phyloP scores from a whole-genome alignment of 2,113 vertebrate species.

The Micromys minutus region DNA sequence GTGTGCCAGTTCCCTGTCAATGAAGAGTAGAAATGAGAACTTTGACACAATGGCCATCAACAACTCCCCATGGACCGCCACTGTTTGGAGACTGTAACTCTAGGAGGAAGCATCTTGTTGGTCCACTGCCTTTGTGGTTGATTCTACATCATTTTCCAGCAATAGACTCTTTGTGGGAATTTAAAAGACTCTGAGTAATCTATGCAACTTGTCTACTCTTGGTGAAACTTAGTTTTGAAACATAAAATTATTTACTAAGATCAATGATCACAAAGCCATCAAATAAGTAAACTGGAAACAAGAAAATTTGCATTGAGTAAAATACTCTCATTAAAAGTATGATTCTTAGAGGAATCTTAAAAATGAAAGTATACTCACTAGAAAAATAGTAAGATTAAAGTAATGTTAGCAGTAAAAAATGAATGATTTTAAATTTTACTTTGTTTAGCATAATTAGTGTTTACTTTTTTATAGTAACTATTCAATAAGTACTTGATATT shows the following conservation, averaged over 20 bases:
- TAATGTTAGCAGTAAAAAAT: background rate
- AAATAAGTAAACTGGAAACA: conserved; percentile 51
- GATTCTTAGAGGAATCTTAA: background rate
- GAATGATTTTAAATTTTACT: background rate
- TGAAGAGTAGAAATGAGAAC: conserved; percentile 50
- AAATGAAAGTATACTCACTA: conserved; percentile 23
- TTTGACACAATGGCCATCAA: conserved; percentile 57
- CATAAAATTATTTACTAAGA: conserved; percentile 61
- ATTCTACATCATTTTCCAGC: conserved; percentile 48
- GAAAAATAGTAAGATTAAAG: background rate
- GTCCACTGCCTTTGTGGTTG: background rate
- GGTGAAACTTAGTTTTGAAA: conserved; percentile 59
- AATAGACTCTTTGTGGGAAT: conserved; percentile 25
- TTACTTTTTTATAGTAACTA: conserved; percentile 40
- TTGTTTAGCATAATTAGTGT: background rate
- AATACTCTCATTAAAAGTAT: conserved; percentile 8
- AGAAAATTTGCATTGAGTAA: conserved; percentile 46
- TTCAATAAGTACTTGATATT: background rate
- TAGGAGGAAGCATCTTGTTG: conserved; percentile 56
- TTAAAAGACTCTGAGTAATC: conserved; percentile 47
- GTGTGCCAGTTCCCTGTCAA: conserved; percentile 61
- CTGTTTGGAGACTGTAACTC: conserved; percentile 64
- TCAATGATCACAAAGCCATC: conserved; percentile 47
- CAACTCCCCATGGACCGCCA: conserved; percentile 54
- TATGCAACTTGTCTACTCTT: conserved; percentile 22